Evolutionary conservation across 2,797 vertebrate genomes (phyloP), one percentile per base, ranked within the genome.

Genomic region (Chiroxiphia lanceolata): DNA sequence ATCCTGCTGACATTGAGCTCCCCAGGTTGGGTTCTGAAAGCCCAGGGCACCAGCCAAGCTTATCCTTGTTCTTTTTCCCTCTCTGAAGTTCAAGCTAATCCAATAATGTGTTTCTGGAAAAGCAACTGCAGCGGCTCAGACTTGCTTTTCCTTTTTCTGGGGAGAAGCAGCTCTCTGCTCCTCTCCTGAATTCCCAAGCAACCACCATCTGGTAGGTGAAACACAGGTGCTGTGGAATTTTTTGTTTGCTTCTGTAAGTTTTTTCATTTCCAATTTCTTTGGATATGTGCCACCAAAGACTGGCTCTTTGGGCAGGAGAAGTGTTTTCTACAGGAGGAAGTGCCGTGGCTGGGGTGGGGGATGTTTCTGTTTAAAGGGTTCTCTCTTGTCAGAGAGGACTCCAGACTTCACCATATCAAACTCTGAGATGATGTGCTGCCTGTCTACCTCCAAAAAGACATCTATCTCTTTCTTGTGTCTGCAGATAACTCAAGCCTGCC

Each of bases 141-240:
- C 17, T 38, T 70, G 10, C 15, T 80, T 77, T 67, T 72, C 47
- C 9, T 33, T 72, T 91, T 26, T 33, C 8, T 2, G 1, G 10
- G 23, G 13, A 5, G 16, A 70, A 70, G 13, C 23, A 38, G 5
- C 2, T 1, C 29, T 87, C 8, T 1, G 0, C 13, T 78, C 19
- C 59, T 59, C 23, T 63, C 5, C 36, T 71, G n/a, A 79, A 53
- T 76, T 70, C 51, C 51, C 16, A 57, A 71, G 34, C 4, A 31
- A 5, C 63, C 2, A 4, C 67, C n/a, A 19, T 12, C 57, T 57
- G 15, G 25, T 51, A 44, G 13, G 38, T 56, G 31, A 70, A 85
- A 61, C 3, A 11, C n/a, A 65, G 29, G 27, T 82, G 63, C 33
- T 91, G 27, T 69, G 15, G 26, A 9, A 21, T 45, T 67, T 33